A percentile compares a stretch with the other conserved stretches of the same genome.
phyloP scores from a whole-genome alignment of 2,797 vertebrate species.

The Mallotus villosus region DNA sequence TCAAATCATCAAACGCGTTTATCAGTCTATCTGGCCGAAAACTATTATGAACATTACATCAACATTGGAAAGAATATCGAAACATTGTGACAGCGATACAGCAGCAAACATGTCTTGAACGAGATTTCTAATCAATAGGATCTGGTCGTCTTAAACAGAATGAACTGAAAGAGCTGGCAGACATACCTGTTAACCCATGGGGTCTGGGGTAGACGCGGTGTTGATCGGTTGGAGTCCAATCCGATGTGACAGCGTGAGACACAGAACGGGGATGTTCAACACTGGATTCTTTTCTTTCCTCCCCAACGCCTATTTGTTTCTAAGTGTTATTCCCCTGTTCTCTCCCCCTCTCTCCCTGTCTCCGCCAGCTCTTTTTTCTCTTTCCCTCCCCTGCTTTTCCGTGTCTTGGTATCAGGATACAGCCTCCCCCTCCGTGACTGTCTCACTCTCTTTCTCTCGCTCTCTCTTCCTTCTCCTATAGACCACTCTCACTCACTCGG shows the following conservation, averaged over 20 bases:
- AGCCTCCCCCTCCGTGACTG: constrained; percentile 63
- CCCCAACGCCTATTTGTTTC: constrained; percentile 61
- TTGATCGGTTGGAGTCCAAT: constrained; percentile 70
- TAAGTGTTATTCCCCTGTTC: constrained; percentile 75
- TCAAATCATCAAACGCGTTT: constrained; percentile 16
- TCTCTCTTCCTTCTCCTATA: constrained; percentile 26
- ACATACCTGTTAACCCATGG: constrained; percentile 89
- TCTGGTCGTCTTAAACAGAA: background rate
- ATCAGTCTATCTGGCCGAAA: constrained; percentile 26
- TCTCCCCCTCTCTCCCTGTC: constrained; percentile 70
- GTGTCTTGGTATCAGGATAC: constrained; percentile 76
- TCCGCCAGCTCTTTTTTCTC: constrained; percentile 69
- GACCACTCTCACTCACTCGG: constrained; percentile 27
- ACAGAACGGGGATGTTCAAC: constrained; percentile 63
- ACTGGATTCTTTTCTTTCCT: constrained; percentile 62
- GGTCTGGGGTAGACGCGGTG: constrained; percentile 74
- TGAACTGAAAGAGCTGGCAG: constrained; percentile 55
- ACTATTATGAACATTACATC: constrained; percentile 59
- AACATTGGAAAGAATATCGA: constrained; percentile 1
- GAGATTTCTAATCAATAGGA: too few relatives aligned
- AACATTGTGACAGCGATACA: constrained; percentile 2
- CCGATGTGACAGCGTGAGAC: constrained; percentile 68
- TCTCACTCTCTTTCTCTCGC: constrained; percentile 38
- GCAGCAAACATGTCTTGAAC: too few relatives aligned
- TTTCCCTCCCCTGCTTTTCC: constrained; percentile 78